Percentiles rank a stretch among this genome's conserved stretches.
These are phyloP conservation scores for Noctua janthe DNA, from an alignment of 2,888 invertebrate genomes.

Conservation along the genomic window DNA sequence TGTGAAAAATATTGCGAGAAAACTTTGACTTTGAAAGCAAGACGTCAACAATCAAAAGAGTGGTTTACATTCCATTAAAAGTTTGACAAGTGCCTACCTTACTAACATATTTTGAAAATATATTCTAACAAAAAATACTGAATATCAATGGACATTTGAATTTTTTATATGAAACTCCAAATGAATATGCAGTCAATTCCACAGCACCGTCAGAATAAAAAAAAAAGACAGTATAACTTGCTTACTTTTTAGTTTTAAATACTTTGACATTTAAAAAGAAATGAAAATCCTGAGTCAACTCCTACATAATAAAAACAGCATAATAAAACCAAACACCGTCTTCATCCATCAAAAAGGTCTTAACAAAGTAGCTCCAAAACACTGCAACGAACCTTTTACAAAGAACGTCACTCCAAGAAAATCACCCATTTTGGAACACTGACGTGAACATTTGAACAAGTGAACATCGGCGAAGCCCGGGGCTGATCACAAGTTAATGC, in stretches of 20 bases:
- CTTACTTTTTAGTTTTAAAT: neutral
- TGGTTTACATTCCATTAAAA: slow-evolving; percentile 10
- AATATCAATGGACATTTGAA: neutral
- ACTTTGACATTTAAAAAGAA: slow-evolving; percentile 2
- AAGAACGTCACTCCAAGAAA: slow-evolving; percentile 45
- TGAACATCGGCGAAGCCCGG: slow-evolving; percentile 69
- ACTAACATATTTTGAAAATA: neutral
- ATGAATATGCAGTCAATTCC: too few relatives aligned
- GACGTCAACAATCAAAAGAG: slow-evolving; percentile 16
- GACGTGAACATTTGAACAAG: slow-evolving; percentile 51
- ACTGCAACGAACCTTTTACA: slow-evolving; percentile 28
- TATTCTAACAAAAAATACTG: neutral
- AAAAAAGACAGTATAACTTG: too few relatives aligned
- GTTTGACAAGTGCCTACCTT: slow-evolving; percentile 2
- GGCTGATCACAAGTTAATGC: slow-evolving; percentile 80
- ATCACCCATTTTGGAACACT: slow-evolving; percentile 40
- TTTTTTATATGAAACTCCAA: neutral
- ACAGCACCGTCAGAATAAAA: neutral
- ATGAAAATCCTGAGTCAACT: neutral
- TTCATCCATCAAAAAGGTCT: slow-evolving; percentile 35
- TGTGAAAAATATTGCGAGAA: neutral
- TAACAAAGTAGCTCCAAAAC: slow-evolving; percentile 27
- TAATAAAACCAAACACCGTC: slow-evolving; percentile 11
- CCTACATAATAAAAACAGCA: slow-evolving; percentile 8
- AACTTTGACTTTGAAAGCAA: slow-evolving; percentile 22